Evolutionary conservation across 2,797 vertebrate species (phyloP), one percentile per base, ranked within the genome.

Genomic region (Vultur gryphus): DNA sequence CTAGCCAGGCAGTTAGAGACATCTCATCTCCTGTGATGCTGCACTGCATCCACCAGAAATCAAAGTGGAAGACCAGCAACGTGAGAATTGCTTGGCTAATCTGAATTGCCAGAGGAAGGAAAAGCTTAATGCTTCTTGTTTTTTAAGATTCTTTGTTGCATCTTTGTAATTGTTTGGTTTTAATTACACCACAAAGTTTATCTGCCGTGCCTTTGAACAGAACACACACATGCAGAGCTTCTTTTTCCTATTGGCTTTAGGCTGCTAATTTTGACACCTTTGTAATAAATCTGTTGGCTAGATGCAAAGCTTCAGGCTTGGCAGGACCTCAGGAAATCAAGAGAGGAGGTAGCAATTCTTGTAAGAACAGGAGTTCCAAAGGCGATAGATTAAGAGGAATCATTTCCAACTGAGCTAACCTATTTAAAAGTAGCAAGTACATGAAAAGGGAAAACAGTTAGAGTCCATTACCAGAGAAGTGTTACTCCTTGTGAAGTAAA

Each of bases 221-320:
- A 94, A 89, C 81, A 78, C 76, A 95, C 54, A 44, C 73, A 70
- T 49, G 33, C 43, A 76, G n/a, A 49, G 23, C 6, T 12, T 39
- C 35, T 84, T 91, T 84, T 81, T 78, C 41, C 65, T 73, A 14
- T 84, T 97, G 69, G 86, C 96, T 91, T 89, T 54, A 89, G 93
- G 82, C 89, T 97, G 95, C 87, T 95, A 89, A 80, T 96, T 97
- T 93, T 97, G 96, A 97, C 97, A 97, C 89, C 95, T 96, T 92
- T 96, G 64, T 97, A 95, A 91, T 97, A 96, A 95, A 97, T 96
- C 90, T 97, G 59, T 96, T 97, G 87, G 88, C 75, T 93, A 90
- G 69, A 92, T 90, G 94, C 94, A 96, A 97, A 95, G 55, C 37
- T 84, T 81, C 62, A 83, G 79, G 39, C 79, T 94, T 95, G 92